Evolutionary conservation across 1,140 invertebrate genomes (phyloP), one percentile per base, ranked within the genome.

Genomic region (Diabrotica undecimpunctata): DNA sequence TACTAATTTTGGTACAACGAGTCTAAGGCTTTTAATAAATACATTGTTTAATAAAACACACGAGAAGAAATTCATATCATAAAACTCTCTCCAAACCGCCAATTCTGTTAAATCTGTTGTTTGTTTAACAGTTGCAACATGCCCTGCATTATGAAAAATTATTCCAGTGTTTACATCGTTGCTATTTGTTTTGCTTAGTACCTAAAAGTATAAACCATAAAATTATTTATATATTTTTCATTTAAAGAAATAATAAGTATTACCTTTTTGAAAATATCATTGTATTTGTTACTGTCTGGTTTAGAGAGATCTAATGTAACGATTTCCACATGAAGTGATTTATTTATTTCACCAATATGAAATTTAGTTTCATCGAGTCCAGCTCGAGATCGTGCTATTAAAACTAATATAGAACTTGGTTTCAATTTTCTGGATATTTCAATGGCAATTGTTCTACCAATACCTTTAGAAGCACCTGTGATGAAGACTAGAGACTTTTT

Each of bases 101-200:
- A 86, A 72, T 75, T 91, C 79, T 1, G 82, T 81, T 68, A 91
- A 81, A 14, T 88, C 81, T 7, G 76, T 79, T 0, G 86, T 85
- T 66, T 79, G 77, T 70, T 90, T 83, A 35, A 91, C 75, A 78
- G 91, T 86, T n/a, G 94, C 95, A 38, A 95, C 71, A 0, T 90
- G 88, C 5, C 92, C 96, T 7, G 90, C 94, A 86, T 97, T 98
- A 75, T 98, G 95, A 62, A 97, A 85, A 11, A 98, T 83, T 5
- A 96, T 77, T 35, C 83, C 83, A 61, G 86, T 82, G 56, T 90
- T 82, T 74, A 91, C 84, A 74, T 13, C 76, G 62, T 8, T 79
- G 35, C 39, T 77, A 77, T 46, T 72, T 71, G 53, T 78, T 39
- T 38, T 74, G 37, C 74, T 68, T 46, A 46, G n/a, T 46, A 46